Evolutionary conservation across 2,888 invertebrate species (phyloP), one percentile per base, ranked within the genome.

Genomic region (Drosophila demipolita): DNA sequence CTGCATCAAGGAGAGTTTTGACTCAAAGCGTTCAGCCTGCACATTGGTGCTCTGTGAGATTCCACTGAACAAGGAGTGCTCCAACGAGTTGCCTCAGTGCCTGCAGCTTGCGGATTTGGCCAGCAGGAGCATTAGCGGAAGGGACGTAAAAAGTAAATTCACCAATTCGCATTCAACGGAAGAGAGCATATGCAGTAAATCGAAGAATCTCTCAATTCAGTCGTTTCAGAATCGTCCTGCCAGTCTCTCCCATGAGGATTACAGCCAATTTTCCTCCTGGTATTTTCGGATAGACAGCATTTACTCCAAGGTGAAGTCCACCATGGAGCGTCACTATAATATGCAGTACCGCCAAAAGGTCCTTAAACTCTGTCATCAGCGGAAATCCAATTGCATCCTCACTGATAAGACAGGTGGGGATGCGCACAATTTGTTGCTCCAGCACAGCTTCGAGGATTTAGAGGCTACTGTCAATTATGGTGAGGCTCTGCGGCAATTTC

Each of bases 1-100:
- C 35, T 90, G 88, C 61, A 72, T 90, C 2, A 82, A 70, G 52
- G 91, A 90, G 57, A 87, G 80, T 9, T 87, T 89, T 26, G 78
- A 82, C 26, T 45, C 60, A 0, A 72, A 67, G 53, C 38, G 40
- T 3, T 35, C 68, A 6, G 70, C 66, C n/a, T 78, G 38, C 15
- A 82, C 88, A 0, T 35, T 88, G 48, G 71, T 91, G 5, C 48
- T 89, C 23, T 90, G 88, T 35, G 90, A 91, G 45, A 29, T 87
- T 61, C 80, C 83, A 0, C 23, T 74, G 50, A 63, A 66, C 7
- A 63, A 55, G n/a, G 80, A 78, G 1, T 50, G 66, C 7, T 32
- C 66, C 0, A 59, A 58, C 2, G 68, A 74, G 29, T 66, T 74
- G 48, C 79, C 87, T 11, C 83, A 83, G 23, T 83, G 90, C 55